phyloP scores from a whole-genome alignment of 2,797 vertebrate species.

The Clarias platycephalus region DNA sequence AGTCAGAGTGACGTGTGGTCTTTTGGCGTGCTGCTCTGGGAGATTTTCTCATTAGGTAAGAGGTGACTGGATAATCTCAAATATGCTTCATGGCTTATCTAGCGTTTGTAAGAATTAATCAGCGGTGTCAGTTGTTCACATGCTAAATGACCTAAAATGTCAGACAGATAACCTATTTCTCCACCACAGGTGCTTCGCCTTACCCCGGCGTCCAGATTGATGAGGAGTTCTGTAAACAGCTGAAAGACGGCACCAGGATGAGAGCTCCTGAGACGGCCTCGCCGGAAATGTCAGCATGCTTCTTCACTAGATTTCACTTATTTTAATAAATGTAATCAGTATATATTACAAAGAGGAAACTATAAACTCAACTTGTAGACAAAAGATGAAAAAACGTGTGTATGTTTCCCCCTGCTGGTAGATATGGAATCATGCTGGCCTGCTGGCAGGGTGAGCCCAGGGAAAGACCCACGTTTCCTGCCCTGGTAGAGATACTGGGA shows the following conservation, averaged over 20 bases:
- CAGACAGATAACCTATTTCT: neutral
- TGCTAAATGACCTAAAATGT: neutral
- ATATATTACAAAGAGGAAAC: no score
- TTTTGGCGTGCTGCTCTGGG: conserved; percentile 97
- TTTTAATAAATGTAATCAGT: neutral
- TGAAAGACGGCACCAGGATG: conserved; percentile 94
- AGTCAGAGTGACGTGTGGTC: conserved; percentile 98
- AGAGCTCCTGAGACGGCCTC: conserved; percentile 92
- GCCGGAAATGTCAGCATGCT: conserved; percentile 86
- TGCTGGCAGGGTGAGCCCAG: conserved; percentile 96
- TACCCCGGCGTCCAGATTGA: conserved; percentile 98
- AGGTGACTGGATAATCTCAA: neutral
- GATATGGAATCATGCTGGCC: conserved; percentile 95
- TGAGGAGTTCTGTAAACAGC: conserved; percentile 93
- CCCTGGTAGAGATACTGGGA: conserved; percentile 90
- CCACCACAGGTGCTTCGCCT: conserved; percentile 86
- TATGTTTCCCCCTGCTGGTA: conserved; percentile 70
- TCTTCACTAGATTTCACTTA: neutral
- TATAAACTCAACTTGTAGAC: neutral
- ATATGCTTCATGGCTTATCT: neutral
- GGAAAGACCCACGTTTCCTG: conserved; percentile 88
- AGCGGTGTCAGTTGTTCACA: neutral
- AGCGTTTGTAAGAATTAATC: neutral
- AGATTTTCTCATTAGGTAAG: conserved; percentile 97
- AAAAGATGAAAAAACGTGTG: neutral